phyloP scores from a whole-genome alignment of 2,113 vertebrate species.

The Bos javanicus region DNA sequence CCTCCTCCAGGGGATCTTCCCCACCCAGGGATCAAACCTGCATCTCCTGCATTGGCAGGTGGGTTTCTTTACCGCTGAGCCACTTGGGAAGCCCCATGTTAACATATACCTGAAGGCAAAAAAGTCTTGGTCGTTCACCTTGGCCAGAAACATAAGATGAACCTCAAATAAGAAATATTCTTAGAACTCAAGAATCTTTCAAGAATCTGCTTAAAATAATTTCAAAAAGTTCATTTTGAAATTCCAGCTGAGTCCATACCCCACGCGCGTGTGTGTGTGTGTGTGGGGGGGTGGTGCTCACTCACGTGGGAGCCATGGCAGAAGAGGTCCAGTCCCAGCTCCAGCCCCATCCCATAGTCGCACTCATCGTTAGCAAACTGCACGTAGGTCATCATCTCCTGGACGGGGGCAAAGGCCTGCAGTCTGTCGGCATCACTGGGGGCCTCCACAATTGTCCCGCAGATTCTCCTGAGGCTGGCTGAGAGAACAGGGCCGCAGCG shows the following conservation, averaged over 20 bases:
- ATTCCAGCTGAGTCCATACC: neutral
- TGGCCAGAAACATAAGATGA: neutral
- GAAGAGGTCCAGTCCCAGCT: constrained; percentile 95
- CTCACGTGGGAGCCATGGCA: constrained; percentile 96
- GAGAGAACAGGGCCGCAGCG: neutral
- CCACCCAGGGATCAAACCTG: neutral
- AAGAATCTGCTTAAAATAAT: neutral
- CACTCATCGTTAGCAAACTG: constrained; percentile 99
- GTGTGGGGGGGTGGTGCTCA: neutral
- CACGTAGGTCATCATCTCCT: constrained; percentile 96
- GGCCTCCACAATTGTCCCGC: constrained; percentile 92
- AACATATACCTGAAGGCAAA: neutral
- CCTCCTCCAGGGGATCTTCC: neutral
- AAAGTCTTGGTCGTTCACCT: neutral
- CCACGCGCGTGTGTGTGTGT: fast-evolving
- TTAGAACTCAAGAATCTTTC: neutral
- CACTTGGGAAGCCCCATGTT: neutral
- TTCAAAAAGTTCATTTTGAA: neutral
- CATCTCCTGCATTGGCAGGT: neutral
- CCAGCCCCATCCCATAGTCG: constrained; percentile 98
- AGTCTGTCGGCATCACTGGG: constrained; percentile 88
- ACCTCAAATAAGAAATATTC: neutral
- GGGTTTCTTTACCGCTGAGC: neutral
- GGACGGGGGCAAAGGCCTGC: constrained; percentile 94
- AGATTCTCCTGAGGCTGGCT: constrained; percentile 93